Evolutionary conservation across 2,797 vertebrate genomes (phyloP).

Genomic region (Brachyrhaphis roseni): DNA sequence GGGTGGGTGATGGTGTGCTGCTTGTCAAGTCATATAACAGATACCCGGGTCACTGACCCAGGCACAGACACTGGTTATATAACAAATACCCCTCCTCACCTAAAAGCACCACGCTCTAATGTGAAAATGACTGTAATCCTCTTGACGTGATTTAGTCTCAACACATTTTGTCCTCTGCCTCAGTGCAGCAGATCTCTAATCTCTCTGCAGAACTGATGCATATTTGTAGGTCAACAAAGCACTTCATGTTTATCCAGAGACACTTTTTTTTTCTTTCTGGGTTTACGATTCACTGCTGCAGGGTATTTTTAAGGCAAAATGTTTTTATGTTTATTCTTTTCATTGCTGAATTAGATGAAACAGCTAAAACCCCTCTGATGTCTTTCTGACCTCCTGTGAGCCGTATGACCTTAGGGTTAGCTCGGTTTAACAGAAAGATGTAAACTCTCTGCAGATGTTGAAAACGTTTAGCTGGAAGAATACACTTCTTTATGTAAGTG

Average conservation of each 20-base stretch:
- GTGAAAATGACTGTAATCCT: constrained; percentile 60
- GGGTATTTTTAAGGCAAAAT: neutral
- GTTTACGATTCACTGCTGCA: neutral
- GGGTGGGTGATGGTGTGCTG: constrained; percentile 24
- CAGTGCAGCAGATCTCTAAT: constrained; percentile 39
- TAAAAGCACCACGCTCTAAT: constrained; percentile 57
- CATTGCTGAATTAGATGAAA: neutral
- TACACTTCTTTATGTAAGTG: neutral
- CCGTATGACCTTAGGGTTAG: neutral
- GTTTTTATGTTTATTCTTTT: neutral
- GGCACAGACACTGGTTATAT: constrained; percentile 39
- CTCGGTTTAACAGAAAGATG: neutral
- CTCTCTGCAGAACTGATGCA: constrained; percentile 28
- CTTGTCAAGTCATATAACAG: constrained; percentile 37
- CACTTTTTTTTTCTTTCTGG: neutral
- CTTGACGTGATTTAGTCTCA: constrained; percentile 46
- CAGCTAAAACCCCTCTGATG: neutral
- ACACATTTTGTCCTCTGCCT: constrained; percentile 47
- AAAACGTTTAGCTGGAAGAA: neutral
- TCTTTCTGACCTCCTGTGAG: neutral
- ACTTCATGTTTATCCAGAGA: constrained; percentile 23
- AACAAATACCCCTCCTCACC: constrained; percentile 45
- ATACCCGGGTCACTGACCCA: constrained; percentile 14
- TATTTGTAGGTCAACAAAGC: constrained; percentile 48
- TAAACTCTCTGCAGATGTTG: neutral